Conservation (phyloP, 2,888 invertebrate species). For the Drosophila mayaguana region DNA sequence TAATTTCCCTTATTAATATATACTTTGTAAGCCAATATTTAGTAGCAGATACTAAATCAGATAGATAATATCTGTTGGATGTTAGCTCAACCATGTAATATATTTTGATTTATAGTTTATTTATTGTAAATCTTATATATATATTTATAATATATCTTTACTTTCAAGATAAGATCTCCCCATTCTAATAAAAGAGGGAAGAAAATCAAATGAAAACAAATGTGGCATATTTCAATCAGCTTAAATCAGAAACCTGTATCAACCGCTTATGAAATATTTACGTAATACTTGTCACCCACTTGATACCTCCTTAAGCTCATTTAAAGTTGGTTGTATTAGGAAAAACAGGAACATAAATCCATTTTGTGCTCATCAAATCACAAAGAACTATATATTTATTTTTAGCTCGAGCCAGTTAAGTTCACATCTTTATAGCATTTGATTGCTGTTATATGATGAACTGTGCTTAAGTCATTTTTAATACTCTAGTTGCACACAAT, state of each 20-base stretch:
- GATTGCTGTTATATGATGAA: conserved; percentile 16
- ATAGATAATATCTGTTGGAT: neutral
- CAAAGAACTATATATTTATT: conserved; percentile 8
- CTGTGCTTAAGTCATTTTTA: conserved; percentile 27
- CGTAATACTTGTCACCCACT: neutral
- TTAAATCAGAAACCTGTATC: neutral
- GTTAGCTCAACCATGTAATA: neutral
- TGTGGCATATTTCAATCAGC: neutral
- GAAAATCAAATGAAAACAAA: neutral
- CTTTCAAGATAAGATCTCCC: neutral
- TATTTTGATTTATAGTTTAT: neutral
- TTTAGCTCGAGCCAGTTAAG: conserved; percentile 7
- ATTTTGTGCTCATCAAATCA: conserved; percentile 3
- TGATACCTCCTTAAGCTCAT: neutral
- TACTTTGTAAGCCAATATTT: neutral
- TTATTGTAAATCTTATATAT: neutral
- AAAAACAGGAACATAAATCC: conserved; percentile 1
- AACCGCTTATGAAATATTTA: neutral
- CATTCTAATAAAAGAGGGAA: neutral
- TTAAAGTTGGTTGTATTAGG: neutral
- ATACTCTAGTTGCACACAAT: conserved; percentile 32
- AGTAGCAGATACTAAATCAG: neutral
- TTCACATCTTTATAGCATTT: conserved; percentile 11
- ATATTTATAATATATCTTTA: neutral
- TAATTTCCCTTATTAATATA: neutral